Evolutionary conservation across 2,888 invertebrate genomes (phyloP).

Genomic region (Hemithea aestivaria): DNA sequence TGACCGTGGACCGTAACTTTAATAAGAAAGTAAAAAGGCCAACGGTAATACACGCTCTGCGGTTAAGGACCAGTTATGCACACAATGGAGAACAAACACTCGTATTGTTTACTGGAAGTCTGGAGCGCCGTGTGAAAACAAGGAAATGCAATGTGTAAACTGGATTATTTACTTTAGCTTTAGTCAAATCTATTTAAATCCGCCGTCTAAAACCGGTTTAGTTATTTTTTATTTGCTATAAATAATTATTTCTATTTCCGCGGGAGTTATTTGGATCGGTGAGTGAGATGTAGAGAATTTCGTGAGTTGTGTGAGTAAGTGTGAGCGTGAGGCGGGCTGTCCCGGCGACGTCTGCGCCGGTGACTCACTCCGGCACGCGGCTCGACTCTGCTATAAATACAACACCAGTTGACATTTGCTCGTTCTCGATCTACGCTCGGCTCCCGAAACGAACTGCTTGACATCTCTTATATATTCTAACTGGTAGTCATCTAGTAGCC

Average conservation of each 20-base stretch:
- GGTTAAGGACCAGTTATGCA: conserved; percentile 4
- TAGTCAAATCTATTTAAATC: conserved; percentile 12
- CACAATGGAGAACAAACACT: conserved; percentile 3
- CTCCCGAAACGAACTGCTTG: conserved; percentile 42
- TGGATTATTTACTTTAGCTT: background rate
- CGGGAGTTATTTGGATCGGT: conserved; percentile 33
- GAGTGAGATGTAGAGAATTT: conserved; percentile 39
- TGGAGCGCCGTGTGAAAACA: conserved; percentile 9
- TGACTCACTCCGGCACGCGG: conserved; percentile 66
- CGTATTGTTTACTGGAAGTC: conserved; percentile 7
- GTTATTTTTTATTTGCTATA: conserved; percentile 20
- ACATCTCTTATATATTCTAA: conserved; percentile 26
- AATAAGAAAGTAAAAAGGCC: too few relatives aligned
- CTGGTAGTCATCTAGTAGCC: background rate
- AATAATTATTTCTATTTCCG: conserved; percentile 31
- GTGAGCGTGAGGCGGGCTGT: conserved; percentile 44
- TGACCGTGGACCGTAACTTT: conserved; percentile 12
- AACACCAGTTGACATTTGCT: conserved; percentile 70
- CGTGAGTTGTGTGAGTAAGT: conserved; percentile 34
- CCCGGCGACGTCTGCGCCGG: conserved; percentile 56
- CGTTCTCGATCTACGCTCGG: conserved; percentile 66
- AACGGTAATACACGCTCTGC: background rate
- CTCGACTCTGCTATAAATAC: conserved; percentile 62
- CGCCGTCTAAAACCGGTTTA: conserved; percentile 10
- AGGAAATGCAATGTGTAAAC: conserved; percentile 14